Conservation (phyloP, 2,797 vertebrate genomes). For the Vultur gryphus region DNA sequence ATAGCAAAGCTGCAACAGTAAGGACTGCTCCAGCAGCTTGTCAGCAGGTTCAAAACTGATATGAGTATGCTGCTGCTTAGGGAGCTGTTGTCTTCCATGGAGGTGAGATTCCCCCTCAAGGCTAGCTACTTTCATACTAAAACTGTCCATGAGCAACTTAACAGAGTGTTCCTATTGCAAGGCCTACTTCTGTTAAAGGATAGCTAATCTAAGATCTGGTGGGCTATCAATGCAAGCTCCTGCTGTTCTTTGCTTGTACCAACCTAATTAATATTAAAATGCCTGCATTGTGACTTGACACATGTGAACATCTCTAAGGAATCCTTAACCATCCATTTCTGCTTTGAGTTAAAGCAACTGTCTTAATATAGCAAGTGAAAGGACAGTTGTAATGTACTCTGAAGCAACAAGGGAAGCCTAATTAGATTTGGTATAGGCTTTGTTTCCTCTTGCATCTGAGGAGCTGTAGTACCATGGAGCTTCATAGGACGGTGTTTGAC, state of each 20-base stretch:
- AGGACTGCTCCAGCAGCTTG: background rate
- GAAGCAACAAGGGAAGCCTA: background rate
- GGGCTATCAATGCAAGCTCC: background rate
- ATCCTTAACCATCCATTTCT: background rate
- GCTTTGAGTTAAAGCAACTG: slow-evolving; percentile 3
- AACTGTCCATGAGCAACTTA: background rate
- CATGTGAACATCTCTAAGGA: background rate
- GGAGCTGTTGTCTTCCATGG: background rate
- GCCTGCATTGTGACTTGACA: background rate
- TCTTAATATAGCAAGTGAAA: background rate
- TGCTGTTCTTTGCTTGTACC: background rate
- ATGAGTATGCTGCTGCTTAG: background rate
- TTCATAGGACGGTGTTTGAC: background rate
- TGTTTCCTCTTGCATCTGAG: background rate
- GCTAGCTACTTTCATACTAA: background rate
- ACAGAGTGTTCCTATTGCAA: background rate
- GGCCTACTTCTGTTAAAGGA: background rate
- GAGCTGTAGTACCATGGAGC: background rate
- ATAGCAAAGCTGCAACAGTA: background rate
- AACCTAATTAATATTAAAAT: background rate
- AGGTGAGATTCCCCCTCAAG: background rate
- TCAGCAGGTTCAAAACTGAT: background rate
- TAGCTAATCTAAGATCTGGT: background rate
- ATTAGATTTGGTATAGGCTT: background rate
- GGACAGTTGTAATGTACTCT: background rate